These are phyloP conservation scores for Caracal caracal DNA, from an alignment of 2,113 vertebrate genomes.

Conservation along the genomic window DNA sequence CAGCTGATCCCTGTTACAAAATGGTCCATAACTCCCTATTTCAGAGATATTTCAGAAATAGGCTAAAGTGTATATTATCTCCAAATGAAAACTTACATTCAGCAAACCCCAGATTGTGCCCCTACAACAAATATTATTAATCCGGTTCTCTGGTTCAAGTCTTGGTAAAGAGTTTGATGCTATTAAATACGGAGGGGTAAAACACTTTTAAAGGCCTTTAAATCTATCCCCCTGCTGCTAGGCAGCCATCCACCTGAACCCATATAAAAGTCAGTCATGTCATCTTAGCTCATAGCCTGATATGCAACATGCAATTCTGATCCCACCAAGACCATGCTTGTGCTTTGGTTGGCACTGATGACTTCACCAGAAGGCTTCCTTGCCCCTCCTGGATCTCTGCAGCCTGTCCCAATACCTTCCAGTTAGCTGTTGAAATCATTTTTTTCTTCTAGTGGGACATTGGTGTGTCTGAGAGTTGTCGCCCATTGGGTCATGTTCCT, in stretches of 20 bases:
- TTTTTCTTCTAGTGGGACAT: constrained; percentile 50
- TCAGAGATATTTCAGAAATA: background rate
- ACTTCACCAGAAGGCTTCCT: constrained; percentile 28
- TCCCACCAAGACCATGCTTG: background rate
- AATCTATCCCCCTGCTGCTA: background rate
- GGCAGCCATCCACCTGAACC: background rate
- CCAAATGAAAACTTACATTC: background rate
- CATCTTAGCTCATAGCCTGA: background rate
- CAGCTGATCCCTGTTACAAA: background rate
- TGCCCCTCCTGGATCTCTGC: background rate
- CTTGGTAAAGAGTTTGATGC: background rate
- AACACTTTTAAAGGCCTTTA: background rate
- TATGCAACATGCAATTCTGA: background rate
- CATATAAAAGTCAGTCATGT: background rate
- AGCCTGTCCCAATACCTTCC: constrained; percentile 43
- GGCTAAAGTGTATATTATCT: background rate
- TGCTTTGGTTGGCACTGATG: background rate
- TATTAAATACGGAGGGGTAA: background rate
- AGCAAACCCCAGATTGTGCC: background rate
- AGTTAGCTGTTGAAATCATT: constrained; percentile 19
- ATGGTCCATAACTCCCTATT: background rate
- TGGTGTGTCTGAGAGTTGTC: constrained; percentile 53
- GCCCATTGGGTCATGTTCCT: constrained; percentile 48
- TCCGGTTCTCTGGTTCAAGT: background rate
- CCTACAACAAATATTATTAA: background rate